Base-by-base conservation (phyloP, 2,797 vertebrate species). In the Myotis daubentonii region DNA sequence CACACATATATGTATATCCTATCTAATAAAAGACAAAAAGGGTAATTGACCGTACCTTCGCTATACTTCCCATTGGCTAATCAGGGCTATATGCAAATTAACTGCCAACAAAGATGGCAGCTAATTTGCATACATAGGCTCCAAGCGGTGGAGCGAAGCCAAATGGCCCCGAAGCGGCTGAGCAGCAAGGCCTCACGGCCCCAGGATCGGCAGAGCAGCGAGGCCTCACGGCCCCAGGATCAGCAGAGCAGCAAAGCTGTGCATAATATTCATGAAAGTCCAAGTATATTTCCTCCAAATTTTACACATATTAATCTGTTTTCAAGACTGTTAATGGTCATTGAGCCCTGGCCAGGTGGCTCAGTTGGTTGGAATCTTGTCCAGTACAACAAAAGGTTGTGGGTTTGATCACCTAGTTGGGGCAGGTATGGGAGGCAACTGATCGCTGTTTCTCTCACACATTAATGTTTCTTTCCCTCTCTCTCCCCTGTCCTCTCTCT, bases 281-380 rank as follows among this genome's bases (percentile, higher is more conserved):
- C 55, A 70, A 55, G 36, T 62, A 44, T 47, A 74, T 75, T 62
- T 47, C 10, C 80, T 84, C 72, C 49, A 74, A 95, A 53, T 89
- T 84, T 95, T n/a, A 89, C 53, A 92, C 20, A 47, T 51, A 71
- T 17, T n/a, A 65, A 82, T 68, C 36, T 70, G 19, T 88, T 94
- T 94, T 95, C 55, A 82, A 82, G 80, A 76, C 33, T 74, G 55
- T 68, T 85, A 85, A 66, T 15, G 33, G 1, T 38, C 68, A 75
- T 44, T 95, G 66, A 92, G 94, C 65, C n/a, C n/a, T 66, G n/a
- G 65, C 65, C 65, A 33, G 65, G 65, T 33, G 65, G n/a, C 65
- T 33, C n/a, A 33, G 19, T 66, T 66, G 65, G 65, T 66, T 66
- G n/a, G 65, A 66, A 9, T n/a, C n/a, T 66, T 33, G n/a, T 33